These are phyloP conservation scores for Desmodus rotundus DNA, from an alignment of 2,113 vertebrate species.

Conservation along the genomic window DNA sequence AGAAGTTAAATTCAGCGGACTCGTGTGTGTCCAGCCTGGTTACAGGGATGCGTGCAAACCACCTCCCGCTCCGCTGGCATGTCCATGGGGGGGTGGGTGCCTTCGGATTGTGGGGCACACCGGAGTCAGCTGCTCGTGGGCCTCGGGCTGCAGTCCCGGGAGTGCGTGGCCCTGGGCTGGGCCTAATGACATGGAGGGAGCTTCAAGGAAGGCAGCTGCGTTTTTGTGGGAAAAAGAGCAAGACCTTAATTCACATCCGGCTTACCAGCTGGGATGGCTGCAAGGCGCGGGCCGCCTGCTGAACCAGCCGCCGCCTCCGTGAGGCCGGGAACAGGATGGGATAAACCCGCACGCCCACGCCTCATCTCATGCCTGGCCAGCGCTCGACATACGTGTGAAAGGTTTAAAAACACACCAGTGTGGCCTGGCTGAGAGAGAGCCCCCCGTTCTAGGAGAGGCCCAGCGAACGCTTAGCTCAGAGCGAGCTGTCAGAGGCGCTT, in stretches of 20 bases:
- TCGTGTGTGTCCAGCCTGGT: background rate
- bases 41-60: background rate
- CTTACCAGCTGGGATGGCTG: background rate
- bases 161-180: background rate
- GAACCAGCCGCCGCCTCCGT: background rate
- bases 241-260: background rate
- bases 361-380: background rate
- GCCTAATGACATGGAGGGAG: background rate
- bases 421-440: background rate
- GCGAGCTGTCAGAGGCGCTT: rapidly evolving
- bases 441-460: background rate
- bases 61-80: rapidly evolving
- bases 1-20: background rate
- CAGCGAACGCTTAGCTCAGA: background rate
- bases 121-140: background rate
- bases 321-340: background rate
- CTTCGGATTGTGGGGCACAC: rapidly evolving
- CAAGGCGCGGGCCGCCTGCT: background rate
- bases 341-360: rapidly evolving
- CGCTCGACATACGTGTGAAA: no score
- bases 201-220: background rate
- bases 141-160: background rate
- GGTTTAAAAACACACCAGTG: background rate
- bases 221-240: background rate
- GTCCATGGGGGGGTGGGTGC: no score